Percentiles rank a stretch among this genome's conserved stretches.
Conservation (phyloP, 2,797 vertebrate genomes). For the Sebastes trivittatus region DNA sequence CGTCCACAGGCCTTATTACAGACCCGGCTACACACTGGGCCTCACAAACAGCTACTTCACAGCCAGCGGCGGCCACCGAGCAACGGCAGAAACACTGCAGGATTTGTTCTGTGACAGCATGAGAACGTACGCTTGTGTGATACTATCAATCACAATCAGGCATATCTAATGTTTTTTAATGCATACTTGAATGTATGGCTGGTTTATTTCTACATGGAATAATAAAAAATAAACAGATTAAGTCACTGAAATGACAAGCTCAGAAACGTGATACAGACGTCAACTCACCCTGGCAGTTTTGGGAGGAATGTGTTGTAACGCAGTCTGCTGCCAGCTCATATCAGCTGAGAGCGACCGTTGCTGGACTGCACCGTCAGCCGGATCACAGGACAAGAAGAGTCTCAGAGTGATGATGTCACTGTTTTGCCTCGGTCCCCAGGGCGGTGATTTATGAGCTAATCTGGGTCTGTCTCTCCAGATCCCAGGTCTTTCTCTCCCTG, state of each 20-base stretch:
- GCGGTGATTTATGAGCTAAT: conserved; percentile 84
- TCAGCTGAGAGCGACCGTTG: conserved; percentile 64
- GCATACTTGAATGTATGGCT: not conserved
- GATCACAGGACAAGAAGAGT: conserved; percentile 65
- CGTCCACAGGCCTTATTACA: conserved; percentile 81
- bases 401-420: conserved; percentile 82
- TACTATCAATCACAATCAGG: conserved; percentile 31
- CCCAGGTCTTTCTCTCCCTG: conserved; percentile 73
- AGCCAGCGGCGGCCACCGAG: conserved; percentile 65
- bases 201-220: conserved; percentile 1
- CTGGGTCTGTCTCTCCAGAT: conserved; percentile 78
- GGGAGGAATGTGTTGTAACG: conserved; percentile 53
- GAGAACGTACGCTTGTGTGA: conserved; percentile 13
- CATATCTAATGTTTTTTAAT: conserved; percentile 3
- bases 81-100: conserved; percentile 54
- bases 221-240: conserved; percentile 31
- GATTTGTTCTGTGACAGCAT: conserved; percentile 52
- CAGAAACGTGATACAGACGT: conserved; percentile 33
- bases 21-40: conserved; percentile 71
- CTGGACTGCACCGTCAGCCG: conserved; percentile 70
- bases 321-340: conserved; percentile 70
- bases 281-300: conserved; percentile 53
- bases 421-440: conserved; percentile 68
- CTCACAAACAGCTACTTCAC: conserved; percentile 80
- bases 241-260: conserved; percentile 48